A percentile compares a stretch with the other conserved stretches of the same genome.
Evolutionary conservation across 2,113 vertebrate genomes (phyloP).

Genomic region (Cephalopholis sonnerati): DNA sequence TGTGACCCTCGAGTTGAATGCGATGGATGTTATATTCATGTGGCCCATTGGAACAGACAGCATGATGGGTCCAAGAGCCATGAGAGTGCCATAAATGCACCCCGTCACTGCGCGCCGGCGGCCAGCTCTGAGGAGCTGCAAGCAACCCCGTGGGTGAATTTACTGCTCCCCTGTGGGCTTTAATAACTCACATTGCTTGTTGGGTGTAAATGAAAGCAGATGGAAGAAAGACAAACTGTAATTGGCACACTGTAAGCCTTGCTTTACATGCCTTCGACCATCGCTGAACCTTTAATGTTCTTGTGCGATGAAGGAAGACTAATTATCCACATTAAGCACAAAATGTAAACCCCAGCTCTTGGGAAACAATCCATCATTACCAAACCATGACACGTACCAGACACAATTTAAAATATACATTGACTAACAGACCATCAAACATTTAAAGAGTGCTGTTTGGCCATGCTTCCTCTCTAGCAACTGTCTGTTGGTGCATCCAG

Average conservation of each 20-base stretch:
- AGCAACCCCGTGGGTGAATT: conserved; percentile 58
- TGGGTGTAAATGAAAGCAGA: conserved; percentile 72
- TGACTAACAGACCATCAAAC: conserved; percentile 49
- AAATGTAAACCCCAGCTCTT: conserved; percentile 34
- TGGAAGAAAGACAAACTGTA: conserved; percentile 57
- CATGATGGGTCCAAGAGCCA: conserved; percentile 27
- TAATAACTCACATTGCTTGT: conserved; percentile 63
- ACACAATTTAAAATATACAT: conserved; percentile 45
- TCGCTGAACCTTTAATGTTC: conserved; percentile 39
- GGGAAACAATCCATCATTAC: conserved; percentile 39
- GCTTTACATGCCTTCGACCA: conserved; percentile 46
- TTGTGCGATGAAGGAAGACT: conserved; percentile 48
- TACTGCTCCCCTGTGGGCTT: conserved; percentile 55
- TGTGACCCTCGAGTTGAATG: conserved; percentile 47
- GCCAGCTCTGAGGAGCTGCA: conserved; percentile 56
- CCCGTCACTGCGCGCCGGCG: conserved; percentile 36
- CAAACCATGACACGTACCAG: conserved; percentile 22
- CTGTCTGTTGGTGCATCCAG: conserved; percentile 47
- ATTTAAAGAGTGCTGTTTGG: conserved; percentile 23
- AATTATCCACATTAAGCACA: conserved; percentile 48
- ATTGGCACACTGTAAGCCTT: conserved; percentile 49
- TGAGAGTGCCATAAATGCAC: conserved; percentile 35
- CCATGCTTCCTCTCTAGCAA: conserved; percentile 40
- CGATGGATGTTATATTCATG: conserved; percentile 33
- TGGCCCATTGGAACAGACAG: conserved; percentile 22